Percentiles rank a stretch among this genome's conserved stretches.
phyloP scores from a whole-genome alignment of 2,113 vertebrate genomes.

The Lasiurus borealis region DNA sequence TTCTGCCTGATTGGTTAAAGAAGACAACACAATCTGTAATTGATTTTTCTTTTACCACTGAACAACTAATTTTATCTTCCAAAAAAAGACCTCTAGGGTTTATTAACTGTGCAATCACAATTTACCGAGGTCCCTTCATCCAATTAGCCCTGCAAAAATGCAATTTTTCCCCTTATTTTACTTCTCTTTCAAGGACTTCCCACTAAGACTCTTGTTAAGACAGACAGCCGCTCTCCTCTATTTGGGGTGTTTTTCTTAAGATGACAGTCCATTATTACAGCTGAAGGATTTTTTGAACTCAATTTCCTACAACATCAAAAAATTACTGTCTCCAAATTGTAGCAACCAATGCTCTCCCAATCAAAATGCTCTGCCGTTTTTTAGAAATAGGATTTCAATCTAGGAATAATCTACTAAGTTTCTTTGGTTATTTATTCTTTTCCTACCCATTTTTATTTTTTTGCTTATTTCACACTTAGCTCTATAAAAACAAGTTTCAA shows the following conservation, averaged over 20 bases:
- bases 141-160: conserved; percentile 68
- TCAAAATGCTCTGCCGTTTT: neutral
- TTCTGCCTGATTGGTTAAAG: conserved; percentile 67
- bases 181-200: conserved; percentile 54
- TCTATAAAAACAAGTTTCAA: neutral
- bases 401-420: neutral
- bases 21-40: conserved; percentile 74
- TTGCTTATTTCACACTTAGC: conserved; percentile 3
- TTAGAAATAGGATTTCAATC: conserved; percentile 9
- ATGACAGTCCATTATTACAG: conserved; percentile 77
- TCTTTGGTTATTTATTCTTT: neutral
- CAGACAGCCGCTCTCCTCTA: conserved; percentile 32
- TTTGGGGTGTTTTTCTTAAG: conserved; percentile 63
- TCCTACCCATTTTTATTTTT: neutral
- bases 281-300: conserved; percentile 52
- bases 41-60: conserved; percentile 68
- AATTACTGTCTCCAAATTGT: conserved; percentile 40
- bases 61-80: conserved; percentile 78
- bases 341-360: conserved; percentile 24
- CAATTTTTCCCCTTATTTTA: conserved; percentile 75
- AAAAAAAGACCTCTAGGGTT: conserved; percentile 70
- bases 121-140: conserved; percentile 69
- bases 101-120: conserved; percentile 80
- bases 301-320: conserved; percentile 48
- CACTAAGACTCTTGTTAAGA: conserved; percentile 21